Base-by-base conservation (phyloP, 2,797 vertebrate genomes). In the Syncerus caffer region DNA sequence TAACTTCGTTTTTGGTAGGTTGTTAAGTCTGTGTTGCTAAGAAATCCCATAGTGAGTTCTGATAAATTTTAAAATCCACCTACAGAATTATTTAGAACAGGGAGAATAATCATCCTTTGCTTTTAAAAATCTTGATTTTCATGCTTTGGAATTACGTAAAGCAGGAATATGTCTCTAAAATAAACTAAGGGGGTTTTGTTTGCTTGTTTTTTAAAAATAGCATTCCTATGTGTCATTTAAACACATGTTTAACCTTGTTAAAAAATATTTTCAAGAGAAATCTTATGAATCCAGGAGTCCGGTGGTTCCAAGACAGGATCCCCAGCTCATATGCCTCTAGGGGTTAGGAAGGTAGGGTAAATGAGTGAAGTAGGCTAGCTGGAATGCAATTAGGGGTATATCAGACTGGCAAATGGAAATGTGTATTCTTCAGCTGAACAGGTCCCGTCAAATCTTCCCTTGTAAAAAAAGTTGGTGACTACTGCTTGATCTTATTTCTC, bases 1-100 rank as follows among this genome's bases (percentile, higher is more conserved):
- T 64, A 90, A 94, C 42, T 93, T 85, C 29, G n/a, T 88, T 95
- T 78, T 62, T 50, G 38, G 55, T 64, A 97, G 10, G 47, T 85
- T 97, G 67, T 80, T 96, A 84, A 89, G 60, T 85, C 45, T 64
- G 50, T 74, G 34, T 86, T 83, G 25, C 53, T 89, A 91, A 94
- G 83, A 90, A 95, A 84, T 64, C n/a, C 21, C 19, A 47, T 23
- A 80, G 34, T 51, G 45, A 93, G 11, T 89, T 80, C 90, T n/a
- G 25, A 31, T 67, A 84, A 79, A 89, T 76, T 94, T 89, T 89
- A 11, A 97, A 84, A 88, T 50, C 34, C 14, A 88, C 19, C 50
- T 25, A 47, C 19, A 62, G 57, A 97, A 90, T 29, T 34, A 93
- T 86, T 85, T 82, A 80, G 38, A 94, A 86, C 29, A 74, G 21